Conservation (phyloP, 2,797 vertebrate species). For the Pangasius djambal region DNA sequence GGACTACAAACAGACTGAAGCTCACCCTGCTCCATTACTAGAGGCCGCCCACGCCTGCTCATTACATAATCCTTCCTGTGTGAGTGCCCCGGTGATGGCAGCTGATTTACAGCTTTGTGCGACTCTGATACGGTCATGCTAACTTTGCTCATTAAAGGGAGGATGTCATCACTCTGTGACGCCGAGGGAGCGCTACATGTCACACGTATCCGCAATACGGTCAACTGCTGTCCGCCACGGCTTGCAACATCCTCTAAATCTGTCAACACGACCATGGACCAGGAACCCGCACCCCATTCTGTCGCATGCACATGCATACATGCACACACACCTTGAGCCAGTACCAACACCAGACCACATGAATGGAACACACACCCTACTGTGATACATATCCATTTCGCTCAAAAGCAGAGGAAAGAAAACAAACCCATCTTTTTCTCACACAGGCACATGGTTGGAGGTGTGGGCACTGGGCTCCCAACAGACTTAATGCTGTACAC, state of each 20-base stretch:
- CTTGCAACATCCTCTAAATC: slow-evolving; percentile 99
- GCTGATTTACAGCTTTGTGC: slow-evolving; percentile 82
- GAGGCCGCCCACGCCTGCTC: slow-evolving; percentile 71
- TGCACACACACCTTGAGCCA: slow-evolving; percentile 41
- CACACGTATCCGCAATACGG: slow-evolving; percentile 86
- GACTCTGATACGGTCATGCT: slow-evolving; percentile 74
- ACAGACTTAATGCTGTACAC: slow-evolving; percentile 71
- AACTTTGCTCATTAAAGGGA: slow-evolving; percentile 89
- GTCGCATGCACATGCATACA: slow-evolving; percentile 36
- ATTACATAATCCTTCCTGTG: slow-evolving; percentile 84
- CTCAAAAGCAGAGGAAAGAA: slow-evolving; percentile 69
- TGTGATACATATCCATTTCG: slow-evolving; percentile 19
- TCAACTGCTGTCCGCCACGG: slow-evolving; percentile 88
- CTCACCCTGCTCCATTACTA: slow-evolving; percentile 53
- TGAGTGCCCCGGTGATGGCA: slow-evolving; percentile 70
- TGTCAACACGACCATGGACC: slow-evolving; percentile 89
- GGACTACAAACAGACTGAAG: slow-evolving; percentile 13
- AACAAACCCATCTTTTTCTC: slow-evolving; percentile 43
- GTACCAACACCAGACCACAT: slow-evolving; percentile 11
- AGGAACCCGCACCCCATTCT: slow-evolving; percentile 68
- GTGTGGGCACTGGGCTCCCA: slow-evolving; percentile 69
- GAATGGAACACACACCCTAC: slow-evolving; percentile 22
- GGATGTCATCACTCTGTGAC: slow-evolving; percentile 95
- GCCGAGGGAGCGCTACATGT: slow-evolving; percentile 84
- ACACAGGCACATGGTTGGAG: slow-evolving; percentile 71